A percentile compares a stretch with the other conserved stretches of the same genome.
phyloP scores from a whole-genome alignment of 2,113 vertebrate genomes.

The Semnopithecus entellus region DNA sequence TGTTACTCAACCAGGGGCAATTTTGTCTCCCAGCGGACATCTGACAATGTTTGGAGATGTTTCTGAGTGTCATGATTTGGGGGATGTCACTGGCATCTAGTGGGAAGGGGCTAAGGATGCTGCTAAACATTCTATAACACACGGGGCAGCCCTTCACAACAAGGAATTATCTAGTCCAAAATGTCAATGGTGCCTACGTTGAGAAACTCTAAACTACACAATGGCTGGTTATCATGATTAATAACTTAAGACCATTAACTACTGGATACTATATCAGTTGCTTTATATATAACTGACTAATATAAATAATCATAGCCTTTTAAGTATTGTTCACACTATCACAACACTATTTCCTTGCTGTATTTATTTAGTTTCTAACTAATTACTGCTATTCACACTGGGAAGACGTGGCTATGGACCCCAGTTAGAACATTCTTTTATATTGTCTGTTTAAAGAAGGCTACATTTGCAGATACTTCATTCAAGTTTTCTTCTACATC shows the following conservation, averaged over 20 bases:
- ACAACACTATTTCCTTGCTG: not conserved
- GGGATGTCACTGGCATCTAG: not conserved
- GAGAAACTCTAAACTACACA: not conserved
- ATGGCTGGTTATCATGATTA: not conserved
- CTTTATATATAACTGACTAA: not conserved
- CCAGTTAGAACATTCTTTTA: not conserved
- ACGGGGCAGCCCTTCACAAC: not conserved
- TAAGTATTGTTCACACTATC: not conserved
- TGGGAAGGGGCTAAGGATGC: not conserved
- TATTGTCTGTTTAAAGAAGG: not conserved
- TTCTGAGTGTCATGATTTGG: not conserved
- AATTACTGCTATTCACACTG: not conserved
- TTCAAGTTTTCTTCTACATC: not conserved
- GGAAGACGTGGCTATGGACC: not conserved
- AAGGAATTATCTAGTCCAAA: not conserved
- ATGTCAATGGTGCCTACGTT: not conserved
- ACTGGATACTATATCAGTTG: not conserved
- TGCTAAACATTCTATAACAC: not conserved
- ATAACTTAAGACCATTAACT: not conserved
- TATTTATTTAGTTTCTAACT: constrained; percentile 5
- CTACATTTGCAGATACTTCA: not conserved
- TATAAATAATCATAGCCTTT: not conserved
- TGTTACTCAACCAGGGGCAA: not conserved
- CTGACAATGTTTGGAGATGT: not conserved
- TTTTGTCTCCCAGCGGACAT: not conserved